Evolutionary conservation across 1,140 invertebrate genomes (phyloP).

Genomic region (Pomacea maculata): DNA sequence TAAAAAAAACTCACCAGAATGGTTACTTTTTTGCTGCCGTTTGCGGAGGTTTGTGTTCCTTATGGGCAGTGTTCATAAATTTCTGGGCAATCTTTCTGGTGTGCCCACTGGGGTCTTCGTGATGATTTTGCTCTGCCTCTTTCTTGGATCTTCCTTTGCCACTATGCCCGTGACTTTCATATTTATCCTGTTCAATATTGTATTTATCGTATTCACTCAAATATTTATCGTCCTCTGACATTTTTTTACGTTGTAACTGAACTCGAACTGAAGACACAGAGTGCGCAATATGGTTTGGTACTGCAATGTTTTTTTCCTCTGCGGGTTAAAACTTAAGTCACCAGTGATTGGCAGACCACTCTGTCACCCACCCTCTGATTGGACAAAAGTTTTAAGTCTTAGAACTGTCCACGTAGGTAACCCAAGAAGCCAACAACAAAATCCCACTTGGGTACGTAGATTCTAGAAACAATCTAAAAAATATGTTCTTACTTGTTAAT

Average conservation of each 20-base stretch:
- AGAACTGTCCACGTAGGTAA: slow-evolving; percentile 13
- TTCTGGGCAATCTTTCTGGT: slow-evolving; percentile 57
- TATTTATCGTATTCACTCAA: slow-evolving; percentile 54
- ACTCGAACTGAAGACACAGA: too few relatives aligned
- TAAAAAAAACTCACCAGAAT: not conserved
- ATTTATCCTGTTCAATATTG: slow-evolving; percentile 57
- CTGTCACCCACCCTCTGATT: too few relatives aligned
- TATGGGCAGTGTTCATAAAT: slow-evolving; percentile 58
- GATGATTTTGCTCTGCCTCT: slow-evolving; percentile 54
- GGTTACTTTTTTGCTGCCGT: slow-evolving; percentile 17
- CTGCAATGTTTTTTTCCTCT: too few relatives aligned
- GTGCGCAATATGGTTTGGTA: too few relatives aligned
- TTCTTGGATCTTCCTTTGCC: slow-evolving; percentile 58
- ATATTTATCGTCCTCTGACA: slow-evolving; percentile 41
- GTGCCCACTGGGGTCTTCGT: slow-evolving; percentile 54
- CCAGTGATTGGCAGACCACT: too few relatives aligned
- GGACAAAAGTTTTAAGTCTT: too few relatives aligned
- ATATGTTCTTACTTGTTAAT: too few relatives aligned
- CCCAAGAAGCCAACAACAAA: too few relatives aligned
- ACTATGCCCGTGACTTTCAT: slow-evolving; percentile 56
- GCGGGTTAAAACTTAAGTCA: too few relatives aligned
- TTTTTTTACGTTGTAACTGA: not conserved
- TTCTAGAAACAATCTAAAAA: too few relatives aligned
- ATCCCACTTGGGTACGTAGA: too few relatives aligned
- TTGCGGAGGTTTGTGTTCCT: slow-evolving; percentile 11